Evolutionary conservation across 2,113 vertebrate species (phyloP).

Genomic region (Collichthys lucidus): DNA sequence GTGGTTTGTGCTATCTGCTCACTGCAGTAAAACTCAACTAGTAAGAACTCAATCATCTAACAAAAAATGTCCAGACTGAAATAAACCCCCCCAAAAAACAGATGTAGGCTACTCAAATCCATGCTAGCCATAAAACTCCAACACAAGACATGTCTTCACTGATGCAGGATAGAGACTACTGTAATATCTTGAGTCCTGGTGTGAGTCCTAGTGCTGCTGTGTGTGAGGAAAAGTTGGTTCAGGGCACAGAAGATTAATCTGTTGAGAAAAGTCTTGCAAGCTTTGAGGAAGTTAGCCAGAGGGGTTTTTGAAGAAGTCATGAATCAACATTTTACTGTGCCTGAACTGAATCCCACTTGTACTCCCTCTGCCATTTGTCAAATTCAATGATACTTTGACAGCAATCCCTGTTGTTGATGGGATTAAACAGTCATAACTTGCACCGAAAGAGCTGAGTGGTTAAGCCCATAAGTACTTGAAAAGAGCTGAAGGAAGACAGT

Average conservation of each 20-base stretch:
- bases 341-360: slow-evolving; percentile 47
- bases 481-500: slow-evolving; percentile 47
- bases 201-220: slow-evolving; percentile 43
- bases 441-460: slow-evolving; percentile 53
- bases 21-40: slow-evolving; percentile 59
- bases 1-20: slow-evolving; percentile 55
- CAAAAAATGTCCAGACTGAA: not conserved
- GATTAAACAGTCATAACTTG: slow-evolving; percentile 72
- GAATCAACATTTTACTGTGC: slow-evolving; percentile 68
- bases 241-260: slow-evolving; percentile 58
- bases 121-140: slow-evolving; percentile 11
- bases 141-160: slow-evolving; percentile 19
- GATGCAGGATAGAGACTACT: slow-evolving; percentile 15
- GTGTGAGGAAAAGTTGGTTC: slow-evolving; percentile 46
- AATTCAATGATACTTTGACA: slow-evolving; percentile 65
- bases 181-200: not conserved
- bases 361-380: slow-evolving; percentile 58
- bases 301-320: slow-evolving; percentile 56
- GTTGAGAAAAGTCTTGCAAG: slow-evolving; percentile 53
- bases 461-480: slow-evolving; percentile 66
- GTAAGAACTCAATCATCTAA: slow-evolving; percentile 40
- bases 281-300: slow-evolving; percentile 43
- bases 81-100: too few relatives aligned
- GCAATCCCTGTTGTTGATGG: slow-evolving; percentile 69
- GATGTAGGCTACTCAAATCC: slow-evolving; percentile 4